phyloP scores from a whole-genome alignment of 2,888 invertebrate species.

The Microchrysa polita region DNA sequence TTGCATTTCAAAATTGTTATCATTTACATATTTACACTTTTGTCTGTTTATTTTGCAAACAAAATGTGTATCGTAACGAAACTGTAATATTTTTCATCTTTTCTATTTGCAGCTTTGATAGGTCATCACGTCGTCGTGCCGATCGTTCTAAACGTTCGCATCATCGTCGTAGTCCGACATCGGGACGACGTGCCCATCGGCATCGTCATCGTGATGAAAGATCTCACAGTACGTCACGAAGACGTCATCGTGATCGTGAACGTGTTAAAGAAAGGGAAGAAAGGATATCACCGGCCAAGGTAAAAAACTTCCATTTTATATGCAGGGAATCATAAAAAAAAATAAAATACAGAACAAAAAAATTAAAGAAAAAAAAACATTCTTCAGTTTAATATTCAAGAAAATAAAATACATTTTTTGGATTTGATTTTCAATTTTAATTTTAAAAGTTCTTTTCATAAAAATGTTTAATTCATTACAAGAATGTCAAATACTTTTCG shows the following conservation, averaged over 20 bases:
- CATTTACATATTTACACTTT: too few relatives aligned
- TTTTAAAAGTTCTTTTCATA: background rate
- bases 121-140: constrained; percentile 77
- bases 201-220: constrained; percentile 64
- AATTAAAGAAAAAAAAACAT: background rate
- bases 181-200: constrained; percentile 77
- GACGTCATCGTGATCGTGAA: constrained; percentile 60
- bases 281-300: constrained; percentile 63
- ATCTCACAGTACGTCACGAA: constrained; percentile 62
- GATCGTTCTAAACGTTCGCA: constrained; percentile 87
- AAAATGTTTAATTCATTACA: too few relatives aligned
- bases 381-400: background rate
- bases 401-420: background rate
- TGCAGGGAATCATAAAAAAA: constrained; percentile 56
- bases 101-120: constrained; percentile 66
- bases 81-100: too few relatives aligned
- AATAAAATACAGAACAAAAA: constrained; percentile 45
- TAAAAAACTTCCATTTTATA: constrained; percentile 63
- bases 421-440: constrained; percentile 23
- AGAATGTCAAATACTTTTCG: too few relatives aligned
- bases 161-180: constrained; percentile 82
- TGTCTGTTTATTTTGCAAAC: too few relatives aligned
- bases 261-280: constrained; percentile 63
- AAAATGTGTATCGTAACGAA: too few relatives aligned
- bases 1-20: too few relatives aligned